Conservation (phyloP, 1,140 invertebrate genomes). For the Drosophila kohkoa region DNA sequence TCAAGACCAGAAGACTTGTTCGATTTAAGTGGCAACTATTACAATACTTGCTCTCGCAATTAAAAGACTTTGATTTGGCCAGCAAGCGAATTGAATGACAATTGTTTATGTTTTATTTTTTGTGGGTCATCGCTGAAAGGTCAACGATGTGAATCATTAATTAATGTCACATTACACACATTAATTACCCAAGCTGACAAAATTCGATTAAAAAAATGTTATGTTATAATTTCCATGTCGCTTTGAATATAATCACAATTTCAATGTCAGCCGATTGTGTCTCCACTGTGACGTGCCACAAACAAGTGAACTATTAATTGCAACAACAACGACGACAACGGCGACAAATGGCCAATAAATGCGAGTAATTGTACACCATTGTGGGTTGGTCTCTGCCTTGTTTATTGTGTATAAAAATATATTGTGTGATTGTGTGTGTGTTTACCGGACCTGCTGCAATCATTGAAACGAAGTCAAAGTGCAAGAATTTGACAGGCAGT, state of each 20-base stretch:
- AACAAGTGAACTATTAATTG: slow-evolving; percentile 81
- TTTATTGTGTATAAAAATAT: slow-evolving; percentile 4
- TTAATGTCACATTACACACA: slow-evolving; percentile 56
- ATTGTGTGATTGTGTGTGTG: slow-evolving; percentile 8
- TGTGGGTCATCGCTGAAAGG: slow-evolving; percentile 42
- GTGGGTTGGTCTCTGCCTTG: slow-evolving; percentile 31
- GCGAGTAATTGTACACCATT: slow-evolving; percentile 68
- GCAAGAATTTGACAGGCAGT: slow-evolving; percentile 73
- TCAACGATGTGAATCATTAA: slow-evolving; percentile 58
- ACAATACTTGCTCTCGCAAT: slow-evolving; percentile 5
- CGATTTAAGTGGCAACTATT: not conserved
- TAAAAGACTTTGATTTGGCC: slow-evolving; percentile 4
- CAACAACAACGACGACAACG: slow-evolving; percentile 47
- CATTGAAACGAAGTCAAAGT: slow-evolving; percentile 62
- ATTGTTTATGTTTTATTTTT: not conserved
- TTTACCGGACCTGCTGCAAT: slow-evolving; percentile 33
- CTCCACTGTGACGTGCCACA: slow-evolving; percentile 50
- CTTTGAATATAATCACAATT: slow-evolving; percentile 60
- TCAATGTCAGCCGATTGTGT: slow-evolving; percentile 65
- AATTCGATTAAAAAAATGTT: slow-evolving; percentile 57
- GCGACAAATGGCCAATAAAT: slow-evolving; percentile 62
- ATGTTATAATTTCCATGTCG: slow-evolving; percentile 56
- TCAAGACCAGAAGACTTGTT: not conserved
- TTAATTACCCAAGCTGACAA: slow-evolving; percentile 67
- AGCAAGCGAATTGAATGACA: slow-evolving; percentile 37